Base-by-base conservation (phyloP, 2,888 invertebrate species). In the Folsomia candida region DNA sequence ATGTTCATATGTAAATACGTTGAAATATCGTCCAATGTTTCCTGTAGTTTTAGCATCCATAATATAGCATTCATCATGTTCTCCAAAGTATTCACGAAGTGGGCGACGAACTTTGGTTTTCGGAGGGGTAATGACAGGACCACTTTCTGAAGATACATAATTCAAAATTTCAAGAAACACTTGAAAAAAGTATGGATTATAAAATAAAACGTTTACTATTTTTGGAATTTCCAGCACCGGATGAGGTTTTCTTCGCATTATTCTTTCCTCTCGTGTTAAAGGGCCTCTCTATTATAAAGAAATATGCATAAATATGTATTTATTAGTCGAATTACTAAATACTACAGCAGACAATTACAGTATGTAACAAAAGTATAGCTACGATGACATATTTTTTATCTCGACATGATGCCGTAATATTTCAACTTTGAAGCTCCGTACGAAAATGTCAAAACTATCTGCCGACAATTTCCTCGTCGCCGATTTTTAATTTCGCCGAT, bases 1-100 rank as follows among this genome's bases (percentile, higher is more conserved):
- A 47, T 29, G 9, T 58, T 14, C 47, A 47, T 18, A 24, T 6
- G n/a, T 3, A 63, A 90, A 89, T 85, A 96, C 95, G 84, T 97
- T 97, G 58, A 98, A 88, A 83, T 96, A 98, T 81, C 98, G 87
- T 37, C 98, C 98, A 77, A 99, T 91, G 84, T 99, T 99, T 80
- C 99, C 99, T 73, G 90, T 91, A 72, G 90, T 91, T 85, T 97
- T 97, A 0, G 98, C 98, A 86, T 99, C 98, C 93, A 99, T 95
- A 75, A 97, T 92, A 82, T 93, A 98, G 74, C 93, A 90, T 57
- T 89, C 88, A 81, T 94, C 93, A 78, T 92, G 90, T 78, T 87
- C 86, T 6, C 92, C 93, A 83, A 89, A 94, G 71, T 89, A 86
- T 67, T 89, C 86, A 11, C 93, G 86, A 0, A 92, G 90, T 0